Evolutionary conservation across 2,888 invertebrate genomes (phyloP).

Genomic region (Drosophila macrospina): DNA sequence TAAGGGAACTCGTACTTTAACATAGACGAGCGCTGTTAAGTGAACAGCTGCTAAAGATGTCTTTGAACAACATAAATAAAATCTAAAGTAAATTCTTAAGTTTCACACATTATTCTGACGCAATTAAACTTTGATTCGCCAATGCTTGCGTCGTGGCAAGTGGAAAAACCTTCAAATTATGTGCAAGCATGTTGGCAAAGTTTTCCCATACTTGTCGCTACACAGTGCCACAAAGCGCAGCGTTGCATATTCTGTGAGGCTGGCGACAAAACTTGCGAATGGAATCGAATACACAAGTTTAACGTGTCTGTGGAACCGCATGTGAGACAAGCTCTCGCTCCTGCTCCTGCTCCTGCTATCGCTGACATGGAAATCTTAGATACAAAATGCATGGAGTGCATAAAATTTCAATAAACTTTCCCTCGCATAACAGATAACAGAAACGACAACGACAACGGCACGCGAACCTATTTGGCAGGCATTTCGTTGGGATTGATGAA

Average conservation of each 20-base stretch:
- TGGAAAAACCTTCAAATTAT: constrained; percentile 4
- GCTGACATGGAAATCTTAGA: constrained; percentile 6
- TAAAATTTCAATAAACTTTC: constrained; percentile 45
- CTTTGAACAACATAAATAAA: too few species aligned
- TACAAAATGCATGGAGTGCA: constrained; percentile 45
- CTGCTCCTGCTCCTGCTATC: background rate
- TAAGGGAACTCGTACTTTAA: too few species aligned
- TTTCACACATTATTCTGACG: background rate
- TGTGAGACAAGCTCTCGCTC: constrained; percentile 6
- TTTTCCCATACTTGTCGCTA: constrained; percentile 13
- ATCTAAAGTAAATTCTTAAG: too few species aligned
- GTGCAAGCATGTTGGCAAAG: constrained; percentile 11
- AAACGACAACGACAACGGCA: constrained; percentile 16
- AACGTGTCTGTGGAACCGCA: constrained; percentile 16
- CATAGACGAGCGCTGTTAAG: too few species aligned
- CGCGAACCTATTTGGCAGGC: constrained; percentile 8
- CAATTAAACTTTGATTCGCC: background rate
- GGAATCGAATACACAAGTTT: constrained; percentile 33
- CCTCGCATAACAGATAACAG: background rate
- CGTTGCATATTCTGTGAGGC: constrained; percentile 8
- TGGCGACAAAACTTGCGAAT: constrained; percentile 17
- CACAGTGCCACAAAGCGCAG: constrained; percentile 23
- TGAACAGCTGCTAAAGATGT: too few species aligned
- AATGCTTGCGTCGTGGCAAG: background rate
- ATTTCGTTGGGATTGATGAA: background rate